phyloP scores from a whole-genome alignment of 2,888 invertebrate species.

The Xylocampa areola region DNA sequence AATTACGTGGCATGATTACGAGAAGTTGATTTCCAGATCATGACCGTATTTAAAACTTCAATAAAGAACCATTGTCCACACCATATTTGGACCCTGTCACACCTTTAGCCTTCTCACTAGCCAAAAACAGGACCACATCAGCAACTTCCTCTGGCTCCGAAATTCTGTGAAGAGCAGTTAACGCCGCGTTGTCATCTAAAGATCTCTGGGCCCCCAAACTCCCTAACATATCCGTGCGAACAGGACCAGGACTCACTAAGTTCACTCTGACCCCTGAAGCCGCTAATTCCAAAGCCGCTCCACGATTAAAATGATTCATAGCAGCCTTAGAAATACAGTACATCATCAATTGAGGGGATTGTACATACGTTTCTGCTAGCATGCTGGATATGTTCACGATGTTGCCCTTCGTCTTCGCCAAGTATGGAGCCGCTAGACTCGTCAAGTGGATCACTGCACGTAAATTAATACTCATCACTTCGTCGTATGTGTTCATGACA shows the following conservation, averaged over 20 bases:
- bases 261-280: slow-evolving; percentile 92
- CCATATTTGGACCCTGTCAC: slow-evolving; percentile 28
- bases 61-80: too few species aligned
- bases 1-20: too few species aligned
- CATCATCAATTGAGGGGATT: not conserved
- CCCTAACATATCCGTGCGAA: slow-evolving; percentile 85
- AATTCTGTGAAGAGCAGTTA: slow-evolving; percentile 58
- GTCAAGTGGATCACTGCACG: slow-evolving; percentile 55
- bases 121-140: slow-evolving; percentile 62
- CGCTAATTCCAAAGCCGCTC: slow-evolving; percentile 91
- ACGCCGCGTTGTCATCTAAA: not conserved
- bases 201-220: slow-evolving; percentile 21
- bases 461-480: slow-evolving; percentile 56
- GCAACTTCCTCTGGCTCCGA: slow-evolving; percentile 63
- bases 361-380: not conserved
- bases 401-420: slow-evolving; percentile 60
- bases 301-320: slow-evolving; percentile 63
- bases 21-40: too few species aligned
- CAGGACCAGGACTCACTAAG: slow-evolving; percentile 65
- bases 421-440: slow-evolving; percentile 52
- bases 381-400: slow-evolving; percentile 63
- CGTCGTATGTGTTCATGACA: slow-evolving; percentile 51
- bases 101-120: slow-evolving; percentile 61
- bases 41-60: too few species aligned
- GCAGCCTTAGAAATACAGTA: slow-evolving; percentile 62